Percentiles rank a stretch among this genome's conserved stretches.
phyloP scores from a whole-genome alignment of 2,888 invertebrate genomes.

The Troides aeacus region DNA sequence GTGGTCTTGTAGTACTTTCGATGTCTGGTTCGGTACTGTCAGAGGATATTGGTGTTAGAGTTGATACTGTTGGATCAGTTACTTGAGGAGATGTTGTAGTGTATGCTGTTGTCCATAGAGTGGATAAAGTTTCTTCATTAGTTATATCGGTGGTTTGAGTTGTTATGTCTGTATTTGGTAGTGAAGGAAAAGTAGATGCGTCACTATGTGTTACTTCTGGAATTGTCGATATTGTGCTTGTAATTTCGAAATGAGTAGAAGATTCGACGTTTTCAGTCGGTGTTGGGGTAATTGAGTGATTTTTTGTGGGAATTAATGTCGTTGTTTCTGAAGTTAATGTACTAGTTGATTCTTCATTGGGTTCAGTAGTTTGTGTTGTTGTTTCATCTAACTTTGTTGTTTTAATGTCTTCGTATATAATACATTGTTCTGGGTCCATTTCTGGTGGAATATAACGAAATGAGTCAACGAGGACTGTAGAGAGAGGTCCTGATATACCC shows the following conservation, averaged over 20 bases:
- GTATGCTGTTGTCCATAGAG: background rate
- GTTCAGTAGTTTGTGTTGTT: background rate
- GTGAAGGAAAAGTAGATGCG: background rate
- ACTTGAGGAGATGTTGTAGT: background rate
- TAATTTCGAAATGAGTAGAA: slow-evolving; percentile 1
- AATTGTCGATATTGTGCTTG: slow-evolving; percentile 12
- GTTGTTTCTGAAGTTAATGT: slow-evolving; percentile 12
- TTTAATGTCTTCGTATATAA: slow-evolving; percentile 10
- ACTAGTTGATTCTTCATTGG: slow-evolving; percentile 4
- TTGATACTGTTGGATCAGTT: background rate
- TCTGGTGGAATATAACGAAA: slow-evolving; percentile 36
- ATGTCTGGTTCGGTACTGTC: background rate
- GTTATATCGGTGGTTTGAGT: slow-evolving; percentile 12
- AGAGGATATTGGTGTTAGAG: background rate
- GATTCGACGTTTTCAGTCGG: slow-evolving; percentile 9
- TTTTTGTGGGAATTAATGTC: background rate
- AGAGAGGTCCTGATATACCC: slow-evolving; percentile 30
- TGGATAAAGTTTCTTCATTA: background rate
- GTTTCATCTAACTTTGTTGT: slow-evolving; percentile 8
- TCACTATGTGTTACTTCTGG: slow-evolving; percentile 6
- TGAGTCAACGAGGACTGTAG: slow-evolving; percentile 35
- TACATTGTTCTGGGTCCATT: slow-evolving; percentile 24
- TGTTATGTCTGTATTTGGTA: slow-evolving; percentile 8
- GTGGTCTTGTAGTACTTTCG: background rate
- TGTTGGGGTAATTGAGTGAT: background rate